phyloP scores from a whole-genome alignment of 1,140 invertebrate species.

The Mesaphorura yosii region DNA sequence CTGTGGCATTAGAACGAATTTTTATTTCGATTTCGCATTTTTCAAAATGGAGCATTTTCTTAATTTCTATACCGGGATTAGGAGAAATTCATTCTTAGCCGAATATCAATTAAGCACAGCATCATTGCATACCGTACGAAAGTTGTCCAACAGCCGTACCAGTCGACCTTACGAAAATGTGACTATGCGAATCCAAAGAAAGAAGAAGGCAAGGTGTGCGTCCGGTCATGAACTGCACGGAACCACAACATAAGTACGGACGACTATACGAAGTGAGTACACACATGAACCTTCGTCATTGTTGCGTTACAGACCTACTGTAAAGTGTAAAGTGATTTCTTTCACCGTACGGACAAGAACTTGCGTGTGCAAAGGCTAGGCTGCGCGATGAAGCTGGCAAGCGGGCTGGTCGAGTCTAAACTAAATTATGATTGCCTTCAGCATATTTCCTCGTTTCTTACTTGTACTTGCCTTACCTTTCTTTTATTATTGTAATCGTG shows the following conservation, averaged over 20 bases:
- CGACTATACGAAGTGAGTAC: background rate
- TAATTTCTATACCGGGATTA: too few species aligned
- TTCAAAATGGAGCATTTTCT: too few species aligned
- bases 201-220: slow-evolving; percentile 13
- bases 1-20: too few species aligned
- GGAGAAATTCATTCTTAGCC: background rate
- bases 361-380: background rate
- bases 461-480: too few species aligned
- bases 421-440: too few species aligned
- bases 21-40: too few species aligned
- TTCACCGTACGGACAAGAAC: background rate
- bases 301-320: background rate
- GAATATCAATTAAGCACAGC: background rate
- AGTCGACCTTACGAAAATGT: too few species aligned
- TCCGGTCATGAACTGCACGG: slow-evolving; percentile 19
- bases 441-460: too few species aligned
- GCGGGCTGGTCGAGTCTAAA: too few species aligned
- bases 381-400: too few species aligned
- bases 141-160: too few species aligned
- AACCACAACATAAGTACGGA: background rate
- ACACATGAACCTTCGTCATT: background rate
- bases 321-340: background rate
- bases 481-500: too few species aligned
- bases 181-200: background rate
- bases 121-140: background rate